Conservation (phyloP, 1,140 invertebrate species). For the Caerostris extrusa region DNA sequence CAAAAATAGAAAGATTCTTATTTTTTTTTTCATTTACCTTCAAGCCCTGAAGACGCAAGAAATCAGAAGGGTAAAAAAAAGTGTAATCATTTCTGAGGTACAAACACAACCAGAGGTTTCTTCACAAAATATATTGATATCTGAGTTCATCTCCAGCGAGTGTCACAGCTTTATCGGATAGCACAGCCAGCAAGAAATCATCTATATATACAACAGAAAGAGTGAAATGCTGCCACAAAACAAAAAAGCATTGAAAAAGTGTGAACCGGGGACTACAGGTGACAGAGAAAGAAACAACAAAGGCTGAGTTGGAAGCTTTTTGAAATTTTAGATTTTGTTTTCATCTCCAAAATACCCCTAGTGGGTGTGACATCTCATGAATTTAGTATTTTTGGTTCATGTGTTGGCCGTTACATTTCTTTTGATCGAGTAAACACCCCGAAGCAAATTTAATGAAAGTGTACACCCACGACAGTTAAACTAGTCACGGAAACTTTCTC, state of each 20-base stretch:
- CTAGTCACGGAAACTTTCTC: slow-evolving; percentile 21
- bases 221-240: background rate
- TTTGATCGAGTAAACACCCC: background rate
- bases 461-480: slow-evolving; percentile 32
- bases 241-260: background rate
- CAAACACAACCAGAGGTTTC: background rate
- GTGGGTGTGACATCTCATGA: background rate
- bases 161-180: slow-evolving; percentile 1
- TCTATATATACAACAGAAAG: background rate
- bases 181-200: slow-evolving; percentile 4
- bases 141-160: background rate
- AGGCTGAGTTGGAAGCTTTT: background rate
- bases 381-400: slow-evolving; percentile 29
- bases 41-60: background rate
- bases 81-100: background rate
- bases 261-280: background rate
- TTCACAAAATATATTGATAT: slow-evolving; percentile 18
- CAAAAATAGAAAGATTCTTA: background rate
- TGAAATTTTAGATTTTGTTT: slow-evolving; percentile 28
- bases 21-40: background rate
- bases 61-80: background rate
- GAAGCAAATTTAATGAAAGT: slow-evolving; percentile 39
- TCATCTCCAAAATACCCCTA: background rate
- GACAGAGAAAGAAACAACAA: slow-evolving; percentile 4
- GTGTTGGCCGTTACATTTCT: slow-evolving; percentile 32